These are phyloP conservation scores for Drosophila fuyamai DNA, from an alignment of 1,140 invertebrate species.

Conservation along the genomic window DNA sequence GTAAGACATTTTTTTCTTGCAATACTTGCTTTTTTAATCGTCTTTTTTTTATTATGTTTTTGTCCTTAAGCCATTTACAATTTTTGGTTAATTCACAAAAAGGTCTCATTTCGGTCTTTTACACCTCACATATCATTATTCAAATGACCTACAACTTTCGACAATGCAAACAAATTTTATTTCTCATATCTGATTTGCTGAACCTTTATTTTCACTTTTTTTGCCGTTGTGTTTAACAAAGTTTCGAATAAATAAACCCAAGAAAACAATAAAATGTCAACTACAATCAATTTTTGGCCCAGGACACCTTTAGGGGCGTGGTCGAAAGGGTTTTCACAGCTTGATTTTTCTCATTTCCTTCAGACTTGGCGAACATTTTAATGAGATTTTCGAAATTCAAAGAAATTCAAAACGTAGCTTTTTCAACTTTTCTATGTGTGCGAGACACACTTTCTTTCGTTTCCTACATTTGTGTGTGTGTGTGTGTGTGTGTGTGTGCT, in stretches of 20 bases:
- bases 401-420: constrained; percentile 64
- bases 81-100: too few species aligned
- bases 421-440: constrained; percentile 44
- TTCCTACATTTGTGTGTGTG: neutral
- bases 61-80: too few species aligned
- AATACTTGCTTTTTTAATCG: constrained; percentile 12
- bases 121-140: constrained; percentile 30
- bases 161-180: constrained; percentile 10
- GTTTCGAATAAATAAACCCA: constrained; percentile 7
- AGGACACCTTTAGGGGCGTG: neutral
- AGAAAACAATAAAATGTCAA: constrained; percentile 19
- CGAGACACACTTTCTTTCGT: constrained; percentile 3
- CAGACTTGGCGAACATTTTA: constrained; percentile 64
- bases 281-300: constrained; percentile 10
- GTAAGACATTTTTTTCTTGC: neutral
- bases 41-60: constrained; percentile 1
- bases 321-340: neutral
- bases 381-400: constrained; percentile 74
- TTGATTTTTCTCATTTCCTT: constrained; percentile 6
- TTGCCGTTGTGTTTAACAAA: neutral
- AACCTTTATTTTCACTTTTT: neutral
- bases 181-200: neutral
- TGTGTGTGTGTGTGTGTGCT: constrained; percentile 12
- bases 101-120: constrained; percentile 3
- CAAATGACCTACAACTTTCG: constrained; percentile 29